phyloP scores from a whole-genome alignment of 2,113 vertebrate genomes.

The Psophia crepitans region DNA sequence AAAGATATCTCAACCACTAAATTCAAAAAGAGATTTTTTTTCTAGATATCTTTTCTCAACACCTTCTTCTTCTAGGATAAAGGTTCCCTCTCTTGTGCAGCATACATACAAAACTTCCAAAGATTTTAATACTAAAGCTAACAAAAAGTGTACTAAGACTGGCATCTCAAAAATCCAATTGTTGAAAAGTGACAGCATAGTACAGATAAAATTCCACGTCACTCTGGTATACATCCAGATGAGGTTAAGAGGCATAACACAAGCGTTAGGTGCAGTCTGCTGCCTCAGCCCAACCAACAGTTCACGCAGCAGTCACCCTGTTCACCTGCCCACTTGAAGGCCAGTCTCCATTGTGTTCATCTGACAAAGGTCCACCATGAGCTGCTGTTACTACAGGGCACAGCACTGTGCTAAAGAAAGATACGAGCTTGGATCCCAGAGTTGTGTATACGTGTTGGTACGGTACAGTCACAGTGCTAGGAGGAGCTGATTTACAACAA shows the following conservation, averaged over 20 bases:
- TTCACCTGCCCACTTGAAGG: not conserved
- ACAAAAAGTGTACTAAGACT: not conserved
- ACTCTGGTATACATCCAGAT: not conserved
- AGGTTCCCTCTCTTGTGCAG: not conserved
- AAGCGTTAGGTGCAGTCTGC: not conserved
- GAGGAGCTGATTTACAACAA: not conserved
- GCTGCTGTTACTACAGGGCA: not conserved
- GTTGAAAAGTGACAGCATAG: not conserved
- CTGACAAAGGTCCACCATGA: not conserved
- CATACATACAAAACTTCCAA: not conserved
- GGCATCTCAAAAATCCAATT: not conserved
- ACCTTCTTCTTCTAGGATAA: not conserved
- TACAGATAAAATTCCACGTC: not conserved
- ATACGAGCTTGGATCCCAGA: rapidly evolving
- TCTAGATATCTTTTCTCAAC: not conserved
- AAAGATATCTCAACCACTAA: not conserved
- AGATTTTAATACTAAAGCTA: not conserved
- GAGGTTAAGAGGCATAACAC: not conserved
- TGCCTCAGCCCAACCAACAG: not conserved
- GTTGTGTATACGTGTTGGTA: rapidly evolving
- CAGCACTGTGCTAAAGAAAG: not conserved
- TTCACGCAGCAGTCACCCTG: no score
- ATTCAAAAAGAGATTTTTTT: not conserved
- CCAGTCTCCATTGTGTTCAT: not conserved
- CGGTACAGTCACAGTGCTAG: rapidly evolving